phyloP scores from a whole-genome alignment of 1,140 invertebrate species.

The Drosophila seguyi region DNA sequence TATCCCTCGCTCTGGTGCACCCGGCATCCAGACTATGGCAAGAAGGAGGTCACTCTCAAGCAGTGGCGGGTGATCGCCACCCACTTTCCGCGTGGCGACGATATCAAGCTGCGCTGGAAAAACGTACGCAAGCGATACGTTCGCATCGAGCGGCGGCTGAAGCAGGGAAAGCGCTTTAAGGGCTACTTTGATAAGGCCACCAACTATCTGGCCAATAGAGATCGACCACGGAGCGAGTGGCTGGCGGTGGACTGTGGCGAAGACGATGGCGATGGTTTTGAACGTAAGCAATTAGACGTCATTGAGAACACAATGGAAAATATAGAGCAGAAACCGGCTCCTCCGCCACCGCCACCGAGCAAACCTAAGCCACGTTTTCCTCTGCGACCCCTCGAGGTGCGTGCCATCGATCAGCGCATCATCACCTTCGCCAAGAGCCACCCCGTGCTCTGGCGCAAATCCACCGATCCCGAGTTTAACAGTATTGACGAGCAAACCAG shows the following conservation, averaged over 20 bases:
- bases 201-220: constrained; percentile 76
- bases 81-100: constrained; percentile 75
- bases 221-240: constrained; percentile 68
- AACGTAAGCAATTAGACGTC: constrained; percentile 69
- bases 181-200: constrained; percentile 83
- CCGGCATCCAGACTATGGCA: constrained; percentile 76
- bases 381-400: constrained; percentile 64
- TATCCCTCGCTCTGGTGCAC: constrained; percentile 83
- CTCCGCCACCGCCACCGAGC: background rate
- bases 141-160: constrained; percentile 70
- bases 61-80: constrained; percentile 76
- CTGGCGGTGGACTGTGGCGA: constrained; percentile 70
- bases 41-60: constrained; percentile 73
- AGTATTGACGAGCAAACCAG: constrained; percentile 78
- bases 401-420: constrained; percentile 69
- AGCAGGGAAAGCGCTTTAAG: constrained; percentile 76
- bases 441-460: constrained; percentile 79
- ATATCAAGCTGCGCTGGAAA: constrained; percentile 80
- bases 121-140: constrained; percentile 78
- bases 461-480: constrained; percentile 70
- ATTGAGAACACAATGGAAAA: constrained; percentile 67
- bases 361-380: constrained; percentile 27
- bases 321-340: constrained; percentile 9
- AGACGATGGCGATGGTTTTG: constrained; percentile 72
- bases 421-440: constrained; percentile 83